These are phyloP conservation scores for Bombyx huttoni DNA, from an alignment of 2,888 invertebrate species.

Conservation along the genomic window DNA sequence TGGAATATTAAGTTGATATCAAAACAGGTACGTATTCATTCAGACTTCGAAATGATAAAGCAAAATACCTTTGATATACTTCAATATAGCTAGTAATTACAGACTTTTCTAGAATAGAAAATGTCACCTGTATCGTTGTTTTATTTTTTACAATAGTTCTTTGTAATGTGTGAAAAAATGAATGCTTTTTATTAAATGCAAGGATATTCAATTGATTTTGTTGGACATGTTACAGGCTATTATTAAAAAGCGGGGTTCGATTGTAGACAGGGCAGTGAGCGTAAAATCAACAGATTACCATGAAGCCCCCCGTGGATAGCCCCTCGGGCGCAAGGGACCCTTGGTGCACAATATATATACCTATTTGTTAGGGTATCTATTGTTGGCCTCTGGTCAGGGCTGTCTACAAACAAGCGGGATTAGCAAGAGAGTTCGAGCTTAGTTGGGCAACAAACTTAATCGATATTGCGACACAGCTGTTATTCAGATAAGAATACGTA, in stretches of 20 bases:
- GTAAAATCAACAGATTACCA: constrained; percentile 71
- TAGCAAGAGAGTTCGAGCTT: constrained; percentile 15
- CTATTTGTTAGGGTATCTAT: constrained; percentile 61
- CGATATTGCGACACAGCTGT: not conserved
- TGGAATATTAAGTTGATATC: not conserved
- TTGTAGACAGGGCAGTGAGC: constrained; percentile 46
- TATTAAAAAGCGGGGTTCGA: constrained; percentile 57
- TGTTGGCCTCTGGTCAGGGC: constrained; percentile 54
- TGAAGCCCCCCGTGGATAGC: constrained; percentile 42
- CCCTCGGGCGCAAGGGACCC: constrained; percentile 38
- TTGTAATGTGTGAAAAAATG: not conserved
- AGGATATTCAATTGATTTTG: constrained; percentile 1
- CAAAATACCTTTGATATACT: not conserved
- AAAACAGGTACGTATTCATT: not conserved
- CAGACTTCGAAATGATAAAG: not conserved
- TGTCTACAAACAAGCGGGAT: constrained; percentile 29
- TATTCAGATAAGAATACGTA: not conserved
- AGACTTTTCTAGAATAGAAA: not conserved
- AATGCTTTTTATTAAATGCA: not conserved
- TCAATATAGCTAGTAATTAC: not conserved
- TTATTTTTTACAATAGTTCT: not conserved
- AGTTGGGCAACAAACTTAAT: constrained; percentile 11
- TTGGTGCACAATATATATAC: constrained; percentile 46
- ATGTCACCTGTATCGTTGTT: not conserved
- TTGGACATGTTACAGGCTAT: constrained; percentile 57